Percentiles rank a stretch among this genome's conserved stretches.
phyloP scores from a whole-genome alignment of 2,888 invertebrate genomes.

The Acrocera orbiculus region DNA sequence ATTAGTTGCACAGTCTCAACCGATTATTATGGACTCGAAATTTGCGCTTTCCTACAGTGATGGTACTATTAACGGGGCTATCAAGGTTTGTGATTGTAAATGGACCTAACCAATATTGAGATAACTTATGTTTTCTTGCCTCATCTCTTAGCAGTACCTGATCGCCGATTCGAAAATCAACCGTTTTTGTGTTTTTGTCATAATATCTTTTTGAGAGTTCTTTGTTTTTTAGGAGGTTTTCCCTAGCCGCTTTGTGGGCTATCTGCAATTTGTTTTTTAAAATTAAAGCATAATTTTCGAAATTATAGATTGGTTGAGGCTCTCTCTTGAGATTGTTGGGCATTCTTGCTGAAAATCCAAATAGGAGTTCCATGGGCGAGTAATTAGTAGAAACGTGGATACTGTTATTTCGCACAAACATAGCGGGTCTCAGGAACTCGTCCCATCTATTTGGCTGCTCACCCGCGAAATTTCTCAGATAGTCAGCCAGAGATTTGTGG shows the following conservation, averaged over 20 bases:
- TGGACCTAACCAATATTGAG: background rate
- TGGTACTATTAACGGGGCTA: too few species aligned
- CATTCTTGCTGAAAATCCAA: constrained; percentile 1
- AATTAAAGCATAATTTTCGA: background rate
- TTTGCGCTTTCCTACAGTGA: too few species aligned
- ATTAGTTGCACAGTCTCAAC: too few species aligned
- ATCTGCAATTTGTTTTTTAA: background rate
- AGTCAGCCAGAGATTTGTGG: too few species aligned
- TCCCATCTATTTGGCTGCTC: too few species aligned
- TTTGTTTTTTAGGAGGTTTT: background rate
- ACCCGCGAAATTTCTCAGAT: too few species aligned
- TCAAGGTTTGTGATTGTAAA: too few species aligned
- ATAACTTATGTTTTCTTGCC: background rate
- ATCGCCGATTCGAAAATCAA: background rate
- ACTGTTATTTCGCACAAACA: too few species aligned
- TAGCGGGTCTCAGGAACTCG: too few species aligned
- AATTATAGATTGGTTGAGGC: background rate
- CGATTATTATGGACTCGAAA: too few species aligned
- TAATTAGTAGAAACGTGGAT: constrained; percentile 2
- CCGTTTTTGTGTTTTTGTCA: background rate
- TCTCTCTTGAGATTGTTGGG: background rate
- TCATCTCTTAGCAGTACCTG: background rate
- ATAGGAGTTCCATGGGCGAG: constrained; percentile 2
- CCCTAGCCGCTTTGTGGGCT: too few species aligned
- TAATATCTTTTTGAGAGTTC: background rate